Base-by-base conservation (phyloP, 64 coral and sea anemone species). In the Acropora tenuis region DNA sequence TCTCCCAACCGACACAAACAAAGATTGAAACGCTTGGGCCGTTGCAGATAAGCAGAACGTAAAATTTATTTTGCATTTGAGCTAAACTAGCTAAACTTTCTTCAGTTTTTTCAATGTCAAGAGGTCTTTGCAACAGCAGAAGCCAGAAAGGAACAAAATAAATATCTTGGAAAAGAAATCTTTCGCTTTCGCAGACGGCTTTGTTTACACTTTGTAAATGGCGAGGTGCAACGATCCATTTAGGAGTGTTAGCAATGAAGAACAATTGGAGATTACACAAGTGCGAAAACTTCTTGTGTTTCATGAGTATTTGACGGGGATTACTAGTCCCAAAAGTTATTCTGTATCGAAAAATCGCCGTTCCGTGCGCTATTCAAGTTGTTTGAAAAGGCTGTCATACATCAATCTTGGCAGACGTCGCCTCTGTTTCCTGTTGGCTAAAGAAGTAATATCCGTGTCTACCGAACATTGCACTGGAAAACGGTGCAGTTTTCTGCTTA, bases 1-100 rank as follows among this genome's bases (percentile, higher is more conserved):
- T 89, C 84, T 44, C 82, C 82, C 44, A 76, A 88, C 49, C 69
- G 92, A 52, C 78, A 83, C 81, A 97, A 97, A 88, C 95, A 97
- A 30, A 30, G 30, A n/a, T 97, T 97, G 59, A 97, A 97, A 76
- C 95, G 95, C 20, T 79, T 97, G 2, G 87, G 78, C 48, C 69
- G 78, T 18, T 84, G 79, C 78, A 77, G 95, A 83, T 91, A 78
- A 97, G 15, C 41, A 48, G 43, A 48, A 47, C 75, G 13, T 73
- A 46, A 75, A 5, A 68, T 44, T 46, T 63, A 43, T 6, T 93
- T 30, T 93, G 16, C 67, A 44, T 76, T 46, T 18, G 17, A 16
- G 42, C 59, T 47, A 11, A 16, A 66, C 15, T 41, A 46, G 59
- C 48, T 71, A 9, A 90, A 40, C 47, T 55, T 48, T 17, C 52